A percentile compares a stretch with the other conserved stretches of the same genome.
These are phyloP conservation scores for Meleagris gallopavo DNA, from an alignment of 2,113 vertebrate species.

Conservation along the genomic window DNA sequence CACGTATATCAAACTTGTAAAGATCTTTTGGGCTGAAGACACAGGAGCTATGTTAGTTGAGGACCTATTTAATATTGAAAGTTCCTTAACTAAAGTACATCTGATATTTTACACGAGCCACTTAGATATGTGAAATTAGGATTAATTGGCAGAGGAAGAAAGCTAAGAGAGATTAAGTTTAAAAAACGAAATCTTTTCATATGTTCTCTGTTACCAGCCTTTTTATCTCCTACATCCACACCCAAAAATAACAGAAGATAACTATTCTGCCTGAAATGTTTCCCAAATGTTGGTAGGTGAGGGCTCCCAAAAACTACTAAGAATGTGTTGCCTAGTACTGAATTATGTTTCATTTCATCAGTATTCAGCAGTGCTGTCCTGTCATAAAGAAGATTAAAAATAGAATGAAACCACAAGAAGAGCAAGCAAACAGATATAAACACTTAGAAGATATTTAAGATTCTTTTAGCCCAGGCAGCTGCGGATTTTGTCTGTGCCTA, in stretches of 20 bases:
- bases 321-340: slow-evolving; percentile 3
- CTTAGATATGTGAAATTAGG: background rate
- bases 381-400: slow-evolving; percentile 30
- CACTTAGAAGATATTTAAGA: background rate
- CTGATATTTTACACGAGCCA: background rate
- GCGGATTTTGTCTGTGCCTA: slow-evolving; percentile 6
- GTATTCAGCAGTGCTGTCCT: slow-evolving; percentile 3
- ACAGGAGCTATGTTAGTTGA: background rate
- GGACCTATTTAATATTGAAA: background rate
- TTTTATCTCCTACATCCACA: background rate
- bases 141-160: background rate
- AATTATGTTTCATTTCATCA: slow-evolving; percentile 32
- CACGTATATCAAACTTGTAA: background rate
- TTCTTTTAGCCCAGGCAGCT: slow-evolving; percentile 13
- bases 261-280: background rate
- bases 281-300: background rate
- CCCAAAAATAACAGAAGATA: background rate
- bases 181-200: background rate
- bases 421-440: slow-evolving; percentile 19
- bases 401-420: slow-evolving; percentile 29
- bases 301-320: background rate
- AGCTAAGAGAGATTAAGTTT: background rate
- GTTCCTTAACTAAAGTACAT: background rate
- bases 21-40: background rate
- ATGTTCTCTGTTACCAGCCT: background rate